Base-by-base conservation (phyloP, 2,113 vertebrate genomes). In the Mohoua ochrocephala region DNA sequence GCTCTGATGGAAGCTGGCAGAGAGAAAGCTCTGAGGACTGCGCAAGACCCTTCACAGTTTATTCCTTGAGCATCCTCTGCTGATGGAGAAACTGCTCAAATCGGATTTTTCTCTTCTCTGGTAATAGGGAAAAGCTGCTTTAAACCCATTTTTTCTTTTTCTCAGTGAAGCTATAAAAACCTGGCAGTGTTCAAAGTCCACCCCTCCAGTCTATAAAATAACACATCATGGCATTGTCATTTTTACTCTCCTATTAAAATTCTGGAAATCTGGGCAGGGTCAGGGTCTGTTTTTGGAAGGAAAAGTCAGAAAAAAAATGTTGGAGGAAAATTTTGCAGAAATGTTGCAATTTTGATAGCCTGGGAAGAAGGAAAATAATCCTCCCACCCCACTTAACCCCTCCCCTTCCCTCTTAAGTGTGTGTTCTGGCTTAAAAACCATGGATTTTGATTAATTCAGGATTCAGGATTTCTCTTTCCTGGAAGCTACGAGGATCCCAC, bases 171-270 rank as follows among this genome's bases (percentile, higher is more conserved):
- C 10, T 12, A 42, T 41, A 79, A 79, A 49, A 75, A 61, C 4
- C 9, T 56, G 52, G 11, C 4, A 9, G 21, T 27, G 2, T 35
- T 24, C 4, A 8, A 49, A 69, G 31, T 10, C 8, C 37, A 87
- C 26, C 26, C 27, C 23, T 21, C 9, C 82, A 45, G 30, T 31
- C 75, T 33, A 33, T 47, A n/a, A 70, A 91, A 70, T 18, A 45
- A 33, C 20, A 16, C 1, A 0, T 3, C 7, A 17, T 10, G n/a
- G 5, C 11, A 18, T 30, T 53, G 13, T 16, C 0, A 24, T 26
- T 64, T 75, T 60, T 30, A 28, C 13, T 54, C 9, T 22, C 19
- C 44, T 15, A 5, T 5, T 63, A 33, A 76, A 56, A 83, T 68
- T 42, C 49, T 23, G 42, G 42, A 18, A 71, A 52, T 20, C 39